Base-by-base conservation (phyloP, 37 sponge, comb jelly and placozoan species). In the Halichondria panicea region DNA sequence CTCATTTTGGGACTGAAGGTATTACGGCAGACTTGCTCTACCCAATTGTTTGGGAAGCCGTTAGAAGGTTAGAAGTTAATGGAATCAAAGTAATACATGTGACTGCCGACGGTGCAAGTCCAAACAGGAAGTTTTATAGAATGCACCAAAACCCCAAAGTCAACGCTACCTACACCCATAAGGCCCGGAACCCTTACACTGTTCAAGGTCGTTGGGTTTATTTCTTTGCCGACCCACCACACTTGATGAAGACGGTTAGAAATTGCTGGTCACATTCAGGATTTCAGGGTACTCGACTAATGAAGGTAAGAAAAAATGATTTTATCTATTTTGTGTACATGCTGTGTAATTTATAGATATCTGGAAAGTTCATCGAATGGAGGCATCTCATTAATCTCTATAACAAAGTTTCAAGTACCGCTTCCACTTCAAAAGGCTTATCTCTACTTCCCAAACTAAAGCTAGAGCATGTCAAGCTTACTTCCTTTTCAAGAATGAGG, bases 101-200 rank as follows among this genome's bases (percentile, higher is more conserved):
- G 33, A 68, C 69, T 25, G 48, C 54, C 24, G 84, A 84, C 70
- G 84, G 84, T 33, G 84, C 84, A 37, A 40, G 70, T 45, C 62
- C 61, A n/a, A 84, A 78, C 31, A 32, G 77, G 6, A 67, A 55
- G 55, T 67, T 78, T 55, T 67, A 56, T 33, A 67, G 34, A 18
- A 66, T 66, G 60, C 79, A 78, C 35, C 37, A 38, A n/a, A n/a
- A n/a, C n/a, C n/a, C n/a, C n/a, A n/a, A n/a, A n/a, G n/a, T n/a
- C n/a, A n/a, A n/a, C n/a, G n/a, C n/a, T n/a, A n/a, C n/a, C n/a
- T n/a, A n/a, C n/a, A n/a, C 4, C 7, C 56, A 78, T 44, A 78
- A 78, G 50, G 56, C 60, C 13, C 25, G 25, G 2, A 78, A 78
- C 27, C 66, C 66, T 6, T 78, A 68, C 45, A 75, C 32, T 41